These are phyloP conservation scores for Guaruba guarouba DNA, from an alignment of 2,113 vertebrate species.

Conservation along the genomic window DNA sequence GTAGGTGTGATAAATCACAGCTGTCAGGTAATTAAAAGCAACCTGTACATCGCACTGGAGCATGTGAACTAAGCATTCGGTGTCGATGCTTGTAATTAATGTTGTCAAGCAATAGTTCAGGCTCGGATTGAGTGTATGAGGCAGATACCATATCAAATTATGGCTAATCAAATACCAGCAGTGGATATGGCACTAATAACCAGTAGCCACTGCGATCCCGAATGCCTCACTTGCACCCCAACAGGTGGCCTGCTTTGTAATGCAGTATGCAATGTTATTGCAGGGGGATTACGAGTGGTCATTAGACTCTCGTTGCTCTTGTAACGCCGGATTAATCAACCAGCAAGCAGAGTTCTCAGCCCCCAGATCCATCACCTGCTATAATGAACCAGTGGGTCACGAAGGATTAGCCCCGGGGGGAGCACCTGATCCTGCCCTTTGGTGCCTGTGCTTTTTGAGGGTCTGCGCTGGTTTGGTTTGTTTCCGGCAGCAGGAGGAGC, in stretches of 20 bases:
- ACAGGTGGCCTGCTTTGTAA: neutral
- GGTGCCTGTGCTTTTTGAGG: accelerated
- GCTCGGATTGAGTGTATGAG: neutral
- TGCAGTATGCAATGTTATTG: neutral
- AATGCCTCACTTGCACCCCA: neutral
- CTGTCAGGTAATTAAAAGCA: constrained; percentile 16
- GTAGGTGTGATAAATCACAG: constrained; percentile 34
- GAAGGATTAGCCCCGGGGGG: neutral
- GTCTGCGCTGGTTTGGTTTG: neutral
- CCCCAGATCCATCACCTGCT: neutral
- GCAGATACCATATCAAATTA: neutral
- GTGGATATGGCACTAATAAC: neutral
- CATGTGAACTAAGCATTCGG: neutral
- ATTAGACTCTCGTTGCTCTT: constrained; percentile 17
- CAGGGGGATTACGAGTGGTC: neutral
- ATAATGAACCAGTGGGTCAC: neutral
- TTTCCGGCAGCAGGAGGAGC: neutral
- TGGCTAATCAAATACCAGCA: constrained; percentile 19
- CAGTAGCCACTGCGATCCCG: neutral
- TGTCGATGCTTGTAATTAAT: constrained; percentile 18
- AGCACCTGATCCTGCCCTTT: accelerated
- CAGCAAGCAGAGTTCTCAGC: neutral
- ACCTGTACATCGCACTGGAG: neutral
- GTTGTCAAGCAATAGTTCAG: constrained; percentile 40
- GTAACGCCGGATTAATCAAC: constrained; percentile 26